Evolutionary conservation across 1,140 invertebrate species (phyloP), one percentile per base, ranked within the genome.

Genomic region (Sinonovacula constricta): DNA sequence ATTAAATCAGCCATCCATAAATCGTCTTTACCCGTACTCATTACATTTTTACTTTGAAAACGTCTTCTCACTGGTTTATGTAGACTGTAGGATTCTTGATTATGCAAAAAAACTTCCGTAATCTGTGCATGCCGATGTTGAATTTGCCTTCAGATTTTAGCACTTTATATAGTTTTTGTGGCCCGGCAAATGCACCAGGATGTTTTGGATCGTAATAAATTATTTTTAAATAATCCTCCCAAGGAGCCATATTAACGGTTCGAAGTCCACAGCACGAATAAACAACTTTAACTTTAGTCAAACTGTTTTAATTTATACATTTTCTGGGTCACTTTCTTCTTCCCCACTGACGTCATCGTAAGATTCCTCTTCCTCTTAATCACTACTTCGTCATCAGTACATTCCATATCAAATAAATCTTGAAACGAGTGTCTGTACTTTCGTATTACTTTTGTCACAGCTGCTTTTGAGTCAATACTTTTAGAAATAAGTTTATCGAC

Each of bases 1-100:
- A 67, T 67, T 30, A 67, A 30, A 18, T 67, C 65, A 12, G 65
- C 65, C 65, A 51, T 67, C 65, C 65, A 67, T 49, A 67, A 31
- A 31, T 51, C 65, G 45, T 67, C 65, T 30, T 31, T 67, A 31
- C 45, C 65, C 2, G 65, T 24, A 28, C 65, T 67, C 14, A 67
- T 22, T 3, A 67, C 65, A 30, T 67, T 36, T 15, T 51, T 67
- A 24, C 45, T 12, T 28, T 49, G 15, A 51, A 67, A 67, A 28
- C 65, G 65, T 53, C 65, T 49, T 51, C 65, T 67, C 5, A 67
- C 45, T 3, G 65, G 65, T 51, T 67, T 67, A 53, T 67, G 65
- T 7, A 67, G 24, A 67, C 65, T 67, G 45, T 67, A 67, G 4
- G 65, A 49, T 34, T 67, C 65, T 24, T 67, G 65, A n/a, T 67